Conservation (phyloP, 2,113 vertebrate species). For the Gymnorhina tibicen region DNA sequence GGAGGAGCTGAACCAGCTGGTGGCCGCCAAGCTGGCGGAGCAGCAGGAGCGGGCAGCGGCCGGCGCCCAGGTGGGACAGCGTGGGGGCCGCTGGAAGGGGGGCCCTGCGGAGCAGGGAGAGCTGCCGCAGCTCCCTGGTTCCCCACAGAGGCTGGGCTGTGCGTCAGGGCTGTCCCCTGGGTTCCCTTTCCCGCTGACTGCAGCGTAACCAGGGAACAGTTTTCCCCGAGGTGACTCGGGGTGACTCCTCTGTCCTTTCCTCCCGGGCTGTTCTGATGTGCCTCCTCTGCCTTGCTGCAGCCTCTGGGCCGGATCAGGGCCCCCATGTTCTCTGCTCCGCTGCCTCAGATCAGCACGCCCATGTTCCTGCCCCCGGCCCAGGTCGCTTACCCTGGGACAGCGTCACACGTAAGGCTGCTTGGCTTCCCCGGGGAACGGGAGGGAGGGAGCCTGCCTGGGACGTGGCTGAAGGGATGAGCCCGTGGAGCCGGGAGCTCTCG, state of each 20-base stretch:
- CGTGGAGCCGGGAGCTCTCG: not conserved
- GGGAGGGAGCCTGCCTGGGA: not conserved
- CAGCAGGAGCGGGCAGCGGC: slow-evolving; percentile 69
- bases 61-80: slow-evolving; percentile 50
- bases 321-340: slow-evolving; percentile 67
- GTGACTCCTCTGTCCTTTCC: not conserved
- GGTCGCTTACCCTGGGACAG: slow-evolving; percentile 67
- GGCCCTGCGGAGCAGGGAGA: not conserved
- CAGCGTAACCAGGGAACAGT: accelerated
- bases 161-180: not conserved
- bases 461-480: not conserved
- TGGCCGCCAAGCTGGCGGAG: slow-evolving; percentile 74
- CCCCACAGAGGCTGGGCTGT: not conserved
- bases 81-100: not conserved
- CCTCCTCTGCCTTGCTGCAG: slow-evolving; percentile 45
- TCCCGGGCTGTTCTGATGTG: not conserved
- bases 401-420: slow-evolving; percentile 70
- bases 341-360: slow-evolving; percentile 73
- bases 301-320: slow-evolving; percentile 71
- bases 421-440: not conserved
- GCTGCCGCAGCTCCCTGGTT: not conserved
- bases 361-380: slow-evolving; percentile 76
- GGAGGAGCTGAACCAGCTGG: slow-evolving; percentile 84
- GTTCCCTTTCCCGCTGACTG: not conserved
- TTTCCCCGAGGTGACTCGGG: accelerated